Base-by-base conservation (phyloP, 2,888 invertebrate species). In the Himalopsyche kuldschensis region DNA sequence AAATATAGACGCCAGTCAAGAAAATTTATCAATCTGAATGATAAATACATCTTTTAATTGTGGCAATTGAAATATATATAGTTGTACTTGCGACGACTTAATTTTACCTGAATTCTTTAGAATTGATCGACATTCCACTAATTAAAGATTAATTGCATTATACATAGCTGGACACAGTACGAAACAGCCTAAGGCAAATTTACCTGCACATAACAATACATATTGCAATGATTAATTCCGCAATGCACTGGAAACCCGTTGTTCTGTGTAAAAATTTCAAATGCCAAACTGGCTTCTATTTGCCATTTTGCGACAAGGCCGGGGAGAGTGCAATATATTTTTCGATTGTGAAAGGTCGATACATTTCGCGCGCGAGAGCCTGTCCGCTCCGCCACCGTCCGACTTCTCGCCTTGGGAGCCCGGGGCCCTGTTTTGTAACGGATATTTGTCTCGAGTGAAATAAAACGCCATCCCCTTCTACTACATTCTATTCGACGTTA, bases 291-390 rank as follows among this genome's bases (percentile, higher is more conserved):
- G n/a, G 15, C 27, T 69, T 69, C 69, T 30, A 69, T 69, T 69
- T 24, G 69, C 69, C 69, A 69, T 69, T 69, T 27, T 69, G 69
- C 69, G 27, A 5, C 69, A 69, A 69, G 69, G 69, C 30, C 27
- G 20, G 20, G 69, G 69, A 69, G 69, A 69, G 69, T 69, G 27
- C 69, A 69, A 30, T 30, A 69, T 69, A 30, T 30, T 69, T 69
- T 69, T 69, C 69, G 69, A 69, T 69, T 69, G 69, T 69, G 69
- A 69, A 69, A 69, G 69, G 69, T 69, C 69, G 69, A 69, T 69
- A 69, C 69, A 69, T 69, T 69, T 69, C 27, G 69, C 69, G 30
- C 69, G 69, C 27, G 69, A 69, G 69, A 69, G 69, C 69, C 69
- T 69, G 69, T 69, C n/a, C 69, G 69, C 69, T 27, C 69, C 69